A percentile compares a stretch with the other conserved stretches of the same genome.
phyloP scores from a whole-genome alignment of 2,797 vertebrate genomes.

The Simalia tracyae region DNA sequence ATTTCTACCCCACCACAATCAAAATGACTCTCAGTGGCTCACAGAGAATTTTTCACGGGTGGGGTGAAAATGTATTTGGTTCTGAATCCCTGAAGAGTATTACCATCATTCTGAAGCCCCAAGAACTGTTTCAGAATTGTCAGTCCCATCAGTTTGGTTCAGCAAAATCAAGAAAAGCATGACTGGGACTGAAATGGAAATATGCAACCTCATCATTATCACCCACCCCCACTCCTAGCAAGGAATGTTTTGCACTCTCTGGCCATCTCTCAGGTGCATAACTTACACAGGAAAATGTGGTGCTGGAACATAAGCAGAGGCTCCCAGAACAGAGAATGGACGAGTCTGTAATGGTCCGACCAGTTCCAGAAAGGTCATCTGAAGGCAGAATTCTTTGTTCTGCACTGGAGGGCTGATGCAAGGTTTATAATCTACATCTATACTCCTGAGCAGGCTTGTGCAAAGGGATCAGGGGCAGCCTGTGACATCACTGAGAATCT shows the following conservation, averaged over 20 bases:
- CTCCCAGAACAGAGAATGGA: neutral
- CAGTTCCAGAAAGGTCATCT: neutral
- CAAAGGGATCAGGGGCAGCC: neutral
- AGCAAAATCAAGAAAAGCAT: neutral
- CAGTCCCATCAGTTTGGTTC: neutral
- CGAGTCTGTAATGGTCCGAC: neutral
- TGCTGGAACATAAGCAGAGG: neutral
- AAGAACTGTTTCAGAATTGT: neutral
- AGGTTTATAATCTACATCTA: neutral
- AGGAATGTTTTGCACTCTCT: neutral
- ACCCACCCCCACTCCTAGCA: neutral
- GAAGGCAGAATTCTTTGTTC: neutral
- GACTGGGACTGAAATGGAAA: neutral
- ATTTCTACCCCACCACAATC: neutral
- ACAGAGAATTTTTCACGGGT: neutral
- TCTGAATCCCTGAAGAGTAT: neutral
- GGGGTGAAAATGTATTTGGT: neutral
- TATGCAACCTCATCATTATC: fast-evolving
- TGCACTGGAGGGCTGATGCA: neutral
- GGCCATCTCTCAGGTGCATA: neutral
- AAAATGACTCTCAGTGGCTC: neutral
- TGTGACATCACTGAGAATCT: neutral
- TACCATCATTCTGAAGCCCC: neutral
- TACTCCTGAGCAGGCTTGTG: neutral
- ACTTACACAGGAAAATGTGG: neutral